Conservation (phyloP, 2,113 vertebrate genomes). For the Psephotus haematonotus region DNA sequence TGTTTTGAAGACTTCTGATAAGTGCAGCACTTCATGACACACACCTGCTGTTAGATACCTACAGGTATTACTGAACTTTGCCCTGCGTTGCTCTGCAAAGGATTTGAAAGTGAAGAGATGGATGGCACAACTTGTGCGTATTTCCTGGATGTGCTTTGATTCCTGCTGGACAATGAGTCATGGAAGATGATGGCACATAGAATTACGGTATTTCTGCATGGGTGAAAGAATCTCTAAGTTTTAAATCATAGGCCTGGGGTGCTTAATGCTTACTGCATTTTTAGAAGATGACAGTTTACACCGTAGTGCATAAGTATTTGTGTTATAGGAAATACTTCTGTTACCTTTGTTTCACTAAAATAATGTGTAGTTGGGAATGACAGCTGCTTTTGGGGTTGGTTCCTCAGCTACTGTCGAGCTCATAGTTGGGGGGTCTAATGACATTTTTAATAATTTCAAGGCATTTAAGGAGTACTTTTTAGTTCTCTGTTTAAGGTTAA, state of each 20-base stretch:
- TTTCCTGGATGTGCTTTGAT: background rate
- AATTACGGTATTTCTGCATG: background rate
- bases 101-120: background rate
- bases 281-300: background rate
- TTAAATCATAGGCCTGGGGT: background rate
- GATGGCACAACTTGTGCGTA: background rate
- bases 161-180: background rate
- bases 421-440: background rate
- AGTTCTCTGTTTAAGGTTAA: background rate
- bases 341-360: background rate
- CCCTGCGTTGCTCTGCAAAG: background rate
- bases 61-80: background rate
- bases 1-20: background rate
- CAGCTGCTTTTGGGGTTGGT: background rate
- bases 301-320: background rate
- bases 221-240: background rate
- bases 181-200: background rate
- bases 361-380: background rate
- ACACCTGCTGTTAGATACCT: background rate
- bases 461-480: background rate
- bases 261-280: background rate
- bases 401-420: background rate
- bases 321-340: background rate
- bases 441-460: background rate
- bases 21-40: background rate